Evolutionary conservation across 2,888 invertebrate genomes (phyloP).

Genomic region (Lathronympha strigana): DNA sequence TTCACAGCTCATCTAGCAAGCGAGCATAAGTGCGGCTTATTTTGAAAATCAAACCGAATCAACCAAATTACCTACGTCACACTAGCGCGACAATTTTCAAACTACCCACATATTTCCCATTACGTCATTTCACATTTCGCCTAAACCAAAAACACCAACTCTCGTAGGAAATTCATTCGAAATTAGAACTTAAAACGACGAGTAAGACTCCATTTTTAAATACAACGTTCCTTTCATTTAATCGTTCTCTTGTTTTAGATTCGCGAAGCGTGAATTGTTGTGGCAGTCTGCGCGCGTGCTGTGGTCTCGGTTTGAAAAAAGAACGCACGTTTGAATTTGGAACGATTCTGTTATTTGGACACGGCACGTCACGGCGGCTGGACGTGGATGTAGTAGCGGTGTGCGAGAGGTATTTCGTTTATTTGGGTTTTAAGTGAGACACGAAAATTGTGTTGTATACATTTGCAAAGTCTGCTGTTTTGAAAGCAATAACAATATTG

Average conservation of each 20-base stretch:
- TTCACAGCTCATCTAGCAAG: conserved; percentile 3
- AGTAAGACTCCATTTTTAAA: neutral
- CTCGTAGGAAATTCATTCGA: neutral
- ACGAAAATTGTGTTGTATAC: too few relatives aligned
- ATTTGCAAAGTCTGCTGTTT: too few relatives aligned
- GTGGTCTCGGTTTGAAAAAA: conserved; percentile 23
- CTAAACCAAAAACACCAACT: neutral
- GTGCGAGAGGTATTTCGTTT: neutral
- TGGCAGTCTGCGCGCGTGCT: conserved; percentile 16
- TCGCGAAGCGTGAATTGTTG: conserved; percentile 11
- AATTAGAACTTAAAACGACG: neutral
- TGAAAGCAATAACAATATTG: too few relatives aligned
- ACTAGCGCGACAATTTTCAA: conserved; percentile 25
- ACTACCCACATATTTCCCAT: conserved; percentile 24
- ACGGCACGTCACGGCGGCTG: conserved; percentile 2
- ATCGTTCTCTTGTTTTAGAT: conserved; percentile 3
- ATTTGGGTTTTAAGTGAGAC: neutral
- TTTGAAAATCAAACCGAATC: conserved; percentile 24
- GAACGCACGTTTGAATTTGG: conserved; percentile 20
- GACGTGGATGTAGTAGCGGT: neutral
- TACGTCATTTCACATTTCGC: conserved; percentile 18
- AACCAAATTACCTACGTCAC: conserved; percentile 11
- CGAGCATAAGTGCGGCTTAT: conserved; percentile 17
- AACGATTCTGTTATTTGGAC: conserved; percentile 17
- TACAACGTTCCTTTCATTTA: neutral